phyloP scores from a whole-genome alignment of 1,140 invertebrate species.

The Orchesella cincta region DNA sequence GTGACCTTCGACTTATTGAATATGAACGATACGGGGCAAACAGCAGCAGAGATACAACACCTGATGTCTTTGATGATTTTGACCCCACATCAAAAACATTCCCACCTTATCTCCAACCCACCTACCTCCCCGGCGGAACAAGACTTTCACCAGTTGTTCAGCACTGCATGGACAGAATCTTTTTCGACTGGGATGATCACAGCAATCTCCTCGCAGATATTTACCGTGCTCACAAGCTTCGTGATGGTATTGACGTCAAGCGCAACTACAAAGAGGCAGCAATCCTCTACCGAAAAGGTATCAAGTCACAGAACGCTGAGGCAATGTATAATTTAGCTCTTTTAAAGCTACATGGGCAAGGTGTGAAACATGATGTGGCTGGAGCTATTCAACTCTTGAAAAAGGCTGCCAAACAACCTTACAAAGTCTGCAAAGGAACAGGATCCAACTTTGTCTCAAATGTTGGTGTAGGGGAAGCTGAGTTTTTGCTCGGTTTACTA shows the following conservation, averaged over 20 bases:
- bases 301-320: conserved; percentile 32
- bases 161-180: conserved; percentile 31
- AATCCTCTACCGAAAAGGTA: conserved; percentile 35
- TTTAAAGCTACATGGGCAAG: conserved; percentile 37
- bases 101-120: neutral
- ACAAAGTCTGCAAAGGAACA: conserved; percentile 19
- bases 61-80: conserved; percentile 29
- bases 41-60: neutral
- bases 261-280: conserved; percentile 38
- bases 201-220: conserved; percentile 28
- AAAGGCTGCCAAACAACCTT: conserved; percentile 31
- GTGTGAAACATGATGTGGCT: conserved; percentile 33
- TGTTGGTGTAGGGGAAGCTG: conserved; percentile 35
- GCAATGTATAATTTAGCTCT: conserved; percentile 44
- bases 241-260: conserved; percentile 34
- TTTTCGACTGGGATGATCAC: conserved; percentile 16
- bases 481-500: conserved; percentile 37
- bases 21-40: neutral
- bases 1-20: conserved; percentile 20
- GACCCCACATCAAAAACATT: conserved; percentile 34
- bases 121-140: conserved; percentile 28
- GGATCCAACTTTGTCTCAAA: conserved; percentile 35
- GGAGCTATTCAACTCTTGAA: conserved; percentile 38
- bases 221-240: conserved; percentile 30
- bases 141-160: neutral